These are phyloP conservation scores for Amniataba percoides DNA, from an alignment of 2,797 vertebrate genomes.

Conservation along the genomic window DNA sequence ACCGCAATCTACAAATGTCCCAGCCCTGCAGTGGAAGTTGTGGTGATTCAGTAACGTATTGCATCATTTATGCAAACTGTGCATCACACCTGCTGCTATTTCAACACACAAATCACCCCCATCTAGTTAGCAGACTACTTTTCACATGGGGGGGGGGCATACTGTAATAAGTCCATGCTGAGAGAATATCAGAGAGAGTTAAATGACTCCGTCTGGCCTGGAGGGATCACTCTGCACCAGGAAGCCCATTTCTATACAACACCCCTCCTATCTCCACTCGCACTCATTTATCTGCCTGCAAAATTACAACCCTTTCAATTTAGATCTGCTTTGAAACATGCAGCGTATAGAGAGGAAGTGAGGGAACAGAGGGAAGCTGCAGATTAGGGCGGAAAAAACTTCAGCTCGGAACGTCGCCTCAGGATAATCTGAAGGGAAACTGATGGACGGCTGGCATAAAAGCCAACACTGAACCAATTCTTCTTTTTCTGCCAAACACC, in stretches of 20 bases:
- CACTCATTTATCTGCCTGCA: conserved; percentile 67
- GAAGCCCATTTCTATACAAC: conserved; percentile 68
- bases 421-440: conserved; percentile 68
- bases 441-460: conserved; percentile 64
- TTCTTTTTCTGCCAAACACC: conserved; percentile 26
- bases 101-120: conserved; percentile 59
- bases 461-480: conserved; percentile 28
- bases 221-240: conserved; percentile 73
- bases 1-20: conserved; percentile 35
- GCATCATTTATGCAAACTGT: conserved; percentile 51
- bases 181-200: conserved; percentile 73
- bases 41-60: conserved; percentile 31
- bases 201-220: conserved; percentile 74
- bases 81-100: conserved; percentile 52
- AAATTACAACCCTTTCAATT: conserved; percentile 74
- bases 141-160: conserved; percentile 51
- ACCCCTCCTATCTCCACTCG: conserved; percentile 60
- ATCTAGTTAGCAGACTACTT: conserved; percentile 63
- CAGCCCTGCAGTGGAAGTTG: conserved; percentile 8
- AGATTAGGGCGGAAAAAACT: conserved; percentile 65
- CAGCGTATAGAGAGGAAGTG: conserved; percentile 41
- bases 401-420: conserved; percentile 47
- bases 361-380: conserved; percentile 47
- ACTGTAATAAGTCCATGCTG: conserved; percentile 63
- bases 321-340: conserved; percentile 71